These are phyloP conservation scores for Neolamprologus falcicula DNA, from an alignment of 2,113 vertebrate species.

Conservation along the genomic window DNA sequence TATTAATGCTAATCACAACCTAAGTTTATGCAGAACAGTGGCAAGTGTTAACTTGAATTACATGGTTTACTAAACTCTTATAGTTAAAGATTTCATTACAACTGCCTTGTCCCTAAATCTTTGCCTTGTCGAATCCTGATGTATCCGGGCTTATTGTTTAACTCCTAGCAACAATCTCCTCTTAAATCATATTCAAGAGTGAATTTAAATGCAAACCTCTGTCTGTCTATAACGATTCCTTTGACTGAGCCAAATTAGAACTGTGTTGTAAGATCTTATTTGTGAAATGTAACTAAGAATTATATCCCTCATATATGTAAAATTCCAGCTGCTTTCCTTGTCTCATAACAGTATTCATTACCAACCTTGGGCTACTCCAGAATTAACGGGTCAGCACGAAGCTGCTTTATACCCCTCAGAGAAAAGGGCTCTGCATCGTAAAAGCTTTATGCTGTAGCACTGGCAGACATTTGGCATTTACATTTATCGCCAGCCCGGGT, in stretches of 20 bases:
- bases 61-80: background rate
- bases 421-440: conserved; percentile 39
- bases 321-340: background rate
- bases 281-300: background rate
- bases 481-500: conserved; percentile 54
- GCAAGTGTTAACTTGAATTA: background rate
- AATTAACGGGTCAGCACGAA: conserved; percentile 35
- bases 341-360: conserved; percentile 36
- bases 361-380: background rate
- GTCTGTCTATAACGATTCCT: background rate
- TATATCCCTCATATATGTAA: background rate
- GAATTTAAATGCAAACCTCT: background rate
- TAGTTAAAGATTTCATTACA: background rate
- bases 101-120: background rate
- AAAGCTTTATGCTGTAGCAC: conserved; percentile 39
- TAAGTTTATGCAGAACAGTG: background rate
- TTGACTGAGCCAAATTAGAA: background rate
- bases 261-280: background rate
- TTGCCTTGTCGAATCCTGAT: background rate
- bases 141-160: background rate
- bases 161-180: background rate
- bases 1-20: background rate
- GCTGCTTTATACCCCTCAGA: conserved; percentile 32
- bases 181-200: background rate
- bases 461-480: conserved; percentile 61